phyloP scores from a whole-genome alignment of 2,888 invertebrate species.

The Acanthoscelides obtectus region DNA sequence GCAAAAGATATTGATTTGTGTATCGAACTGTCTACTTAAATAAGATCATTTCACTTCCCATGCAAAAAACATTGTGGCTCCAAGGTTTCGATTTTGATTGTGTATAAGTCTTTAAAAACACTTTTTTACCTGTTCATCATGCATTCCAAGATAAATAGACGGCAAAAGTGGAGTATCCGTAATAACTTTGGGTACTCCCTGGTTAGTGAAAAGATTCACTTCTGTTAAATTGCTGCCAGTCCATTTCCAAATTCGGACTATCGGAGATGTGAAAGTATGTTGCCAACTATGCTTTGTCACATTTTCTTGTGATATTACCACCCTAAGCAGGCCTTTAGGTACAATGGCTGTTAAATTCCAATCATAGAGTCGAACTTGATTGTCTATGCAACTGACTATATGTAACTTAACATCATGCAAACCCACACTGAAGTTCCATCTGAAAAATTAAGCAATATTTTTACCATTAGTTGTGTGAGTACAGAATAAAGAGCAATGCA shows the following conservation, averaged over 20 bases:
- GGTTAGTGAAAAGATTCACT: conserved; percentile 70
- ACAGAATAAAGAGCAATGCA: too few relatives aligned
- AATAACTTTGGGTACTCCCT: conserved; percentile 34
- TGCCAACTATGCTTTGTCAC: conserved; percentile 33
- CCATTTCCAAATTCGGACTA: conserved; percentile 80
- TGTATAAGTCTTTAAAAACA: too few relatives aligned
- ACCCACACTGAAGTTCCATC: conserved; percentile 96
- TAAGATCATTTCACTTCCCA: too few relatives aligned
- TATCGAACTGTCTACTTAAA: too few relatives aligned
- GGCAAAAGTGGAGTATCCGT: conserved; percentile 50
- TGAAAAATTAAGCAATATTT: conserved; percentile 30
- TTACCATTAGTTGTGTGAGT: too few relatives aligned
- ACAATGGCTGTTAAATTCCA: conserved; percentile 62
- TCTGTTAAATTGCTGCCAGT: conserved; percentile 60
- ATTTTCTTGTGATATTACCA: conserved; percentile 47
- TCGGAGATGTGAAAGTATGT: conserved; percentile 43
- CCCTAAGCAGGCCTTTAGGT: conserved; percentile 68
- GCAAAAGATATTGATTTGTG: too few relatives aligned
- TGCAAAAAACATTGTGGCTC: too few relatives aligned
- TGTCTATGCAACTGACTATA: conserved; percentile 43
- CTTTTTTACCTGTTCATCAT: conserved; percentile 68
- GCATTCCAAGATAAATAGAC: conserved; percentile 79
- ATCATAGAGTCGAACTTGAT: conserved; percentile 37
- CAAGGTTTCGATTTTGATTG: too few relatives aligned
- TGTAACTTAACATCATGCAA: conserved; percentile 73